These are phyloP conservation scores for Imbricaverruca yamaguchii DNA, from an alignment of 2,888 invertebrate species.

Conservation along the genomic window DNA sequence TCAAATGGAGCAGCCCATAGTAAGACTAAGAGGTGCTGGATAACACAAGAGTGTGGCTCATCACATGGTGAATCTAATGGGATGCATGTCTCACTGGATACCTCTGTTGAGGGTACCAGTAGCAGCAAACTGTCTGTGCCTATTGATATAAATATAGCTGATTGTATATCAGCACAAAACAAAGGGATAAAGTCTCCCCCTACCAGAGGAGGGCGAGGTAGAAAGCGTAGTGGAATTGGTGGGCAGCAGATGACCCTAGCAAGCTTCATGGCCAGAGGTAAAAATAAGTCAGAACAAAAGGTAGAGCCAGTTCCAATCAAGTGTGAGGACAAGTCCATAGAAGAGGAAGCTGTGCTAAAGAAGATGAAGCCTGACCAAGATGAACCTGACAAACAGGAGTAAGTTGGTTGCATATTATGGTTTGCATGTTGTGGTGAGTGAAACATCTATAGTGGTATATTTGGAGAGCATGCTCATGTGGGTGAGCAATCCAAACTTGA, in stretches of 20 bases:
- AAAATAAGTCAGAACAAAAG: not conserved
- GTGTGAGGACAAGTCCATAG: not conserved
- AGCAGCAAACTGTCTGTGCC: too few species aligned
- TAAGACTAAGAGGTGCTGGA: too few species aligned
- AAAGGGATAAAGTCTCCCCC: not conserved
- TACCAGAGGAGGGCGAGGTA: not conserved
- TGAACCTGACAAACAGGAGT: constrained; percentile 17
- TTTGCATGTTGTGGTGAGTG: too few species aligned
- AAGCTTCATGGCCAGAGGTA: not conserved
- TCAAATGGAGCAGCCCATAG: too few species aligned
- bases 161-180: constrained; percentile 13
- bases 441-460: too few species aligned
- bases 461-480: too few species aligned
- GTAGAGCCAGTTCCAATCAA: not conserved
- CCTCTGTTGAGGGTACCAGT: too few species aligned
- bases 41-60: too few species aligned
- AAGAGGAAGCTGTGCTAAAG: constrained; percentile 11
- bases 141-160: not conserved
- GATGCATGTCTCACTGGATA: too few species aligned
- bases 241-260: not conserved
- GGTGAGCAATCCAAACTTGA: too few species aligned
- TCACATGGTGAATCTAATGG: too few species aligned
- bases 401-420: constrained; percentile 7
- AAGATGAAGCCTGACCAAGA: constrained; percentile 16
- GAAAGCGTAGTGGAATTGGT: not conserved